A percentile compares a stretch with the other conserved stretches of the same genome.
Evolutionary conservation across 2,888 invertebrate species (phyloP).

Genomic region (Latrodectus hesperus): DNA sequence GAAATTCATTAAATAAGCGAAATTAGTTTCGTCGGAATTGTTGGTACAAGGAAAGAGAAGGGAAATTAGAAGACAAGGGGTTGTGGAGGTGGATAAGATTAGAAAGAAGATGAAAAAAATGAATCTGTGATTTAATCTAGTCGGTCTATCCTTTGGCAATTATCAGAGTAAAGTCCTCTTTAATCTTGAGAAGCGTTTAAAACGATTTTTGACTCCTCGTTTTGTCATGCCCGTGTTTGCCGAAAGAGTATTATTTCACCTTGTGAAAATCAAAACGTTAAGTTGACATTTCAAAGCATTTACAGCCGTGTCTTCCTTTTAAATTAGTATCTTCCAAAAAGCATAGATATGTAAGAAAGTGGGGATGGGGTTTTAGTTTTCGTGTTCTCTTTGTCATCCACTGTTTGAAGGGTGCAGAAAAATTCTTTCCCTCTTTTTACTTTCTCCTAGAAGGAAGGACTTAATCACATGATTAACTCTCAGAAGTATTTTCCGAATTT

Average conservation of each 20-base stretch:
- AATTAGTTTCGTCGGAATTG: constrained; percentile 66
- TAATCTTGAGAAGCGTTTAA: constrained; percentile 68
- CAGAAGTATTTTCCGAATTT: constrained; percentile 11
- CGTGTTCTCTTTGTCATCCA: constrained; percentile 14
- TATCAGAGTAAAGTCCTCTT: constrained; percentile 58
- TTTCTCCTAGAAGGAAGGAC: neutral
- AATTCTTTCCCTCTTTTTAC: constrained; percentile 16
- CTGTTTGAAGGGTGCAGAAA: constrained; percentile 10
- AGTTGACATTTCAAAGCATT: constrained; percentile 48
- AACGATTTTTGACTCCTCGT: constrained; percentile 60
- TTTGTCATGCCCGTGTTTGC: constrained; percentile 45
- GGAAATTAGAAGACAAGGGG: constrained; percentile 46
- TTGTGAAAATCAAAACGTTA: constrained; percentile 57
- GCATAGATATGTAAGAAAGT: constrained; percentile 2
- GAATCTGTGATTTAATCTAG: constrained; percentile 63
- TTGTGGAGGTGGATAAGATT: neutral
- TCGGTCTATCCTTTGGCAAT: constrained; percentile 58
- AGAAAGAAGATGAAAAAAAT: constrained; percentile 14
- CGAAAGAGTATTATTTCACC: constrained; percentile 45
- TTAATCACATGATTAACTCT: constrained; percentile 33
- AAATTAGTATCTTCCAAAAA: constrained; percentile 11
- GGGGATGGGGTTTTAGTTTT: neutral
- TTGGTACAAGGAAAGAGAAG: constrained; percentile 57
- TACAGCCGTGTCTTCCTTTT: constrained; percentile 14
- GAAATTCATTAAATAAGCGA: constrained; percentile 69